Evolutionary conservation across 2,888 invertebrate species (phyloP).

Genomic region (Phengaris arion): DNA sequence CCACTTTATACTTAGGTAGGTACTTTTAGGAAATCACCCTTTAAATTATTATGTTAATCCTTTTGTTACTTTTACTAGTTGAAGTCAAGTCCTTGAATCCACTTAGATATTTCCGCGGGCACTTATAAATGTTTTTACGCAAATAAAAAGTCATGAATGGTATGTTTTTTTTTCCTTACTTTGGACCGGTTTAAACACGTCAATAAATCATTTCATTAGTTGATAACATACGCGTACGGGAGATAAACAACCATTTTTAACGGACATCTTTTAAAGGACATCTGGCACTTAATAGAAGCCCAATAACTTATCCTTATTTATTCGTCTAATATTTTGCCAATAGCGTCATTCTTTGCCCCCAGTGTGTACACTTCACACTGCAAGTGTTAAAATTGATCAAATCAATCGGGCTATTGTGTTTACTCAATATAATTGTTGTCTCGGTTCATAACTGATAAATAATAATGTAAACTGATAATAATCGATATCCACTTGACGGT

Average conservation of each 20-base stretch:
- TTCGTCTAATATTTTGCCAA: neutral
- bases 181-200: neutral
- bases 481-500: slow-evolving; percentile 38
- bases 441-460: slow-evolving; percentile 46
- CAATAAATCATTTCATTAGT: neutral
- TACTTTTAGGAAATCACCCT: neutral
- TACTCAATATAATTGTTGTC: slow-evolving; percentile 52
- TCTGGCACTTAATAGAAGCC: too few species aligned
- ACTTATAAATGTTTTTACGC: neutral
- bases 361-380: slow-evolving; percentile 32
- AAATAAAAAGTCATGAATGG: slow-evolving; percentile 11
- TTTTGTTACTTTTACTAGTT: neutral
- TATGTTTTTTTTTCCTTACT: neutral
- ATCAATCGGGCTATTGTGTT: slow-evolving; percentile 48
- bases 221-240: neutral
- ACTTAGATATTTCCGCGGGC: slow-evolving; percentile 2
- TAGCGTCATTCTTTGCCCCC: slow-evolving; percentile 22
- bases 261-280: neutral
- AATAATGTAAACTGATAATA: slow-evolving; percentile 48
- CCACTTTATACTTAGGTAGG: too few species aligned
- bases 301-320: neutral
- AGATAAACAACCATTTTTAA: too few species aligned
- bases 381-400: slow-evolving; percentile 46
- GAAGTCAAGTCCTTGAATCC: slow-evolving; percentile 7
- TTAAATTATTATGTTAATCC: neutral